Evolutionary conservation across 2,888 invertebrate genomes (phyloP).

Genomic region (Sinhomidia bicolor): DNA sequence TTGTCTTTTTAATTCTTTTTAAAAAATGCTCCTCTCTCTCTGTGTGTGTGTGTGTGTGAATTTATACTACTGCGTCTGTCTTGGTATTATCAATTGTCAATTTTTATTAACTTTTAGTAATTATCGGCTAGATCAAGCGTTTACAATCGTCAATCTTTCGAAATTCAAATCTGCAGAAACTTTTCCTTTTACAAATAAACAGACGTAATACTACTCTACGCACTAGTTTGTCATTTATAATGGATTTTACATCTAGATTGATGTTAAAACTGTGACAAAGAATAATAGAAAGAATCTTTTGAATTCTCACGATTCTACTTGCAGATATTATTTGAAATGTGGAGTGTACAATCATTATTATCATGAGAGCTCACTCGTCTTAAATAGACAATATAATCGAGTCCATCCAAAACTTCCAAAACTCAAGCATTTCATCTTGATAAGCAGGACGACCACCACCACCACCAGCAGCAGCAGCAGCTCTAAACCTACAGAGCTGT

Average conservation of each 20-base stretch:
- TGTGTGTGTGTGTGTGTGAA: background rate
- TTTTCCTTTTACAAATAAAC: background rate
- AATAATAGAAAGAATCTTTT: constrained; percentile 9
- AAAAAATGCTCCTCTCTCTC: background rate
- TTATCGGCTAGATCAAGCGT: constrained; percentile 14
- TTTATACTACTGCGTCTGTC: background rate
- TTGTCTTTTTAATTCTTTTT: constrained; percentile 39
- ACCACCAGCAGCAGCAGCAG: background rate
- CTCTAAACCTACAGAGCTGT: background rate
- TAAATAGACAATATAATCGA: background rate
- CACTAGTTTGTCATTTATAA: constrained; percentile 8
- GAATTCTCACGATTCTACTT: constrained; percentile 56
- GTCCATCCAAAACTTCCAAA: background rate
- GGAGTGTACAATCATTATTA: background rate
- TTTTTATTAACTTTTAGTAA: constrained; percentile 34
- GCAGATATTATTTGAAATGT: constrained; percentile 44
- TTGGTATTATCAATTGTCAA: background rate
- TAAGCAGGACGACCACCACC: constrained; percentile 6
- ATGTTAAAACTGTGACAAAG: constrained; percentile 37
- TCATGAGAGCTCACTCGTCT: background rate
- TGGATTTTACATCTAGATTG: constrained; percentile 50
- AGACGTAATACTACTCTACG: too few species aligned
- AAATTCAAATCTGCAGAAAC: background rate
- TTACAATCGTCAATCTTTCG: background rate
- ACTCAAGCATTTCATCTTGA: constrained; percentile 18